These are phyloP conservation scores for Drosophila neutralis DNA, from an alignment of 2,888 invertebrate genomes.

Conservation along the genomic window DNA sequence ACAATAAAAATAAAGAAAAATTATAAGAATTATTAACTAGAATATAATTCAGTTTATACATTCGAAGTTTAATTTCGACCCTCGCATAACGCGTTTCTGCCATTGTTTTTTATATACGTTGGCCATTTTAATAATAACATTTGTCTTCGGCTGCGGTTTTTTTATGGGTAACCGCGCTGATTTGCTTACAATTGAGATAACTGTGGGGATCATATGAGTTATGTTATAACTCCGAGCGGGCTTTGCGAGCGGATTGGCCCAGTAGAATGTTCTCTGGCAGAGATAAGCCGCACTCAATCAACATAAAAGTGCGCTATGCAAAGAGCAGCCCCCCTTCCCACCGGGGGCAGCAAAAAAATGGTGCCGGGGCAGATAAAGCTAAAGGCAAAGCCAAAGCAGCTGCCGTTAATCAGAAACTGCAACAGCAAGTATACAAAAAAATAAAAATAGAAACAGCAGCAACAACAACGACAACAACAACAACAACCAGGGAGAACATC, in stretches of 20 bases:
- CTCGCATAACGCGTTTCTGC: slow-evolving; percentile 41
- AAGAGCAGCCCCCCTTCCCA: background rate
- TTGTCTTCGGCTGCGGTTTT: slow-evolving; percentile 68
- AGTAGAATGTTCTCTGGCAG: slow-evolving; percentile 39
- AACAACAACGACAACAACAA: slow-evolving; percentile 7
- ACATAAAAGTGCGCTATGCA: slow-evolving; percentile 71
- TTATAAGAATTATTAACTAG: too few relatives aligned
- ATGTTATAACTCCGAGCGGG: slow-evolving; percentile 59
- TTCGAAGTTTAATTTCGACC: background rate
- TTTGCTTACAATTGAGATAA: slow-evolving; percentile 79
- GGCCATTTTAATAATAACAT: slow-evolving; percentile 76
- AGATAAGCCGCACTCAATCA: slow-evolving; percentile 77
- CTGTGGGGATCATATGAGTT: slow-evolving; percentile 69
- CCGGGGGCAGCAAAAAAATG: background rate
- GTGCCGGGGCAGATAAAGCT: slow-evolving; percentile 6
- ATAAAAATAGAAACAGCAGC: slow-evolving; percentile 13
- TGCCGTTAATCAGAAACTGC: slow-evolving; percentile 71
- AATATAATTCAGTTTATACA: background rate
- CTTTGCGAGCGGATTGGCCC: slow-evolving; percentile 40
- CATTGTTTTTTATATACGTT: slow-evolving; percentile 58
- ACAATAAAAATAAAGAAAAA: background rate
- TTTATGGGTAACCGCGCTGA: slow-evolving; percentile 65
- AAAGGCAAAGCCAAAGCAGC: slow-evolving; percentile 41
- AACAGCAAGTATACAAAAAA: slow-evolving; percentile 17
- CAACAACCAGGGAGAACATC: slow-evolving; percentile 20